These are phyloP conservation scores for Rhingia campestris DNA, from an alignment of 2,888 invertebrate species.

Conservation along the genomic window DNA sequence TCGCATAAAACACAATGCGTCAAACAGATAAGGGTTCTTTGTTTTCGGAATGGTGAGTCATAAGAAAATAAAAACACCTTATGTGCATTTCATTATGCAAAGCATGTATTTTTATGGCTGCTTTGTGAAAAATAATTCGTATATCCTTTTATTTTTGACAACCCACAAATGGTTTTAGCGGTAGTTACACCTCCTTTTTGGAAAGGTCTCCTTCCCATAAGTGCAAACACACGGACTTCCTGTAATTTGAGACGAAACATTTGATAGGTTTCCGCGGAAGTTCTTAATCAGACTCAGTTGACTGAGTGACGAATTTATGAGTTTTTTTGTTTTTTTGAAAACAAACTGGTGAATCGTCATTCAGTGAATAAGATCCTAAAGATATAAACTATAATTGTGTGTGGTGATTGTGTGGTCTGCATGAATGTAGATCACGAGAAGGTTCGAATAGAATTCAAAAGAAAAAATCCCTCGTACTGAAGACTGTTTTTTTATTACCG, in stretches of 20 bases:
- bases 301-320: constrained; percentile 35
- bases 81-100: constrained; percentile 40
- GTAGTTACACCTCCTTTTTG: background rate
- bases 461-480: background rate
- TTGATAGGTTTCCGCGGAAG: constrained; percentile 62
- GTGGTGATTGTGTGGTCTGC: constrained; percentile 11
- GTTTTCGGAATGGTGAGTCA: constrained; percentile 24
- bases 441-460: background rate
- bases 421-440: background rate
- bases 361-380: constrained; percentile 53
- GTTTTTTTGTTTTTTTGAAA: background rate
- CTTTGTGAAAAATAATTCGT: constrained; percentile 41
- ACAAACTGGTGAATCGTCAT: background rate
- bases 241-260: constrained; percentile 53
- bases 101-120: constrained; percentile 56
- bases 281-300: constrained; percentile 44
- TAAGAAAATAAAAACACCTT: background rate
- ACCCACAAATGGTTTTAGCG: constrained; percentile 4
- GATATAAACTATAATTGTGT: constrained; percentile 13
- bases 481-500: no score
- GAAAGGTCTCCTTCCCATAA: constrained; percentile 5
- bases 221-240: constrained; percentile 52
- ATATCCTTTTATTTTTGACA: constrained; percentile 48
- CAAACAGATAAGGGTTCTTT: constrained; percentile 48
- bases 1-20: constrained; percentile 2